Percentiles rank a stretch among this genome's conserved stretches.
Evolutionary conservation across 2,113 vertebrate species (phyloP).

Genomic region (Gracilinanus agilis): DNA sequence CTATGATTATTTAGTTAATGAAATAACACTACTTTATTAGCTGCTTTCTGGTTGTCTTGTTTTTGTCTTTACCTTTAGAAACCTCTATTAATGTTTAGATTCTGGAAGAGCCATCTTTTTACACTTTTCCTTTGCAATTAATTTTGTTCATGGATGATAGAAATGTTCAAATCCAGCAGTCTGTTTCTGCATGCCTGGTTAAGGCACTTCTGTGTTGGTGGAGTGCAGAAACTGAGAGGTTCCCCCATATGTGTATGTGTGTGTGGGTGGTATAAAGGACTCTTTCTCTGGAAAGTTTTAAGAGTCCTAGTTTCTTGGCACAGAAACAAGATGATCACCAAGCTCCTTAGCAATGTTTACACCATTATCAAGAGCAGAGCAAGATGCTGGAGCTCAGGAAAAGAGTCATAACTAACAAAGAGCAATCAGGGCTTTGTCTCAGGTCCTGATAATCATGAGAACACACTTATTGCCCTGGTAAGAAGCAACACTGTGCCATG

Average conservation of each 20-base stretch:
- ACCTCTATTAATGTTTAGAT: constrained; percentile 26
- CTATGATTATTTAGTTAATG: constrained; percentile 14
- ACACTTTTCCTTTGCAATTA: constrained; percentile 29
- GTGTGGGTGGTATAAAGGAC: too few relatives aligned
- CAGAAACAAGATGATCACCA: background rate
- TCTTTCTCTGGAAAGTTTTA: background rate
- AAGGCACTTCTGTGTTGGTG: background rate
- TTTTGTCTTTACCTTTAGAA: constrained; percentile 52
- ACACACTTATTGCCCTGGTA: too few relatives aligned
- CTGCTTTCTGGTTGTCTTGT: constrained; percentile 22
- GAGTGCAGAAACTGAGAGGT: constrained; percentile 6
- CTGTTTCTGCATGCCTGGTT: background rate
- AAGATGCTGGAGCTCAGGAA: background rate
- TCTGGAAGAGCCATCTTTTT: constrained; percentile 23
- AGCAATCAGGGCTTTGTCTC: background rate
- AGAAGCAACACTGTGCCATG: background rate
- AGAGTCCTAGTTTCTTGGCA: too few relatives aligned
- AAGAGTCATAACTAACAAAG: background rate
- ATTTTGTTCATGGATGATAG: constrained; percentile 10
- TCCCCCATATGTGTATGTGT: background rate
- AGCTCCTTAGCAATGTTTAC: background rate
- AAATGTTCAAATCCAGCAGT: constrained; percentile 11
- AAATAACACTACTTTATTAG: background rate
- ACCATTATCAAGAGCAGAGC: background rate
- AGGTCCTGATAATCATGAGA: too few relatives aligned